A percentile compares a stretch with the other conserved stretches of the same genome.
phyloP scores from a whole-genome alignment of 2,888 invertebrate genomes.

The Drosophila paranaensis region DNA sequence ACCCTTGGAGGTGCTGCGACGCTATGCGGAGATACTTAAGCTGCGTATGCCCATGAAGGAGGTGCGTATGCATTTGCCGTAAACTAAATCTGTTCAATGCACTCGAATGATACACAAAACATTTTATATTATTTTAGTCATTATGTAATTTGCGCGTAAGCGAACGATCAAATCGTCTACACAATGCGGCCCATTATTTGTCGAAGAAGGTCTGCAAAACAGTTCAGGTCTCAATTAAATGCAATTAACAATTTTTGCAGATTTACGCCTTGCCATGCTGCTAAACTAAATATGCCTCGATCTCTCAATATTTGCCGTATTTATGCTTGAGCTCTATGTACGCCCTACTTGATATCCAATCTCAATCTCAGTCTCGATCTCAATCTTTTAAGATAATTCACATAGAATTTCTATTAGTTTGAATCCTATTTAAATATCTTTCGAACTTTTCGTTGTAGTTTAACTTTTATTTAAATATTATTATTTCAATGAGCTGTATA shows the following conservation, averaged over 20 bases:
- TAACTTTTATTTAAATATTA: neutral
- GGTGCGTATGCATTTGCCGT: constrained; percentile 84
- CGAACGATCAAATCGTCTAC: constrained; percentile 88
- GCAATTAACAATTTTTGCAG: constrained; percentile 49
- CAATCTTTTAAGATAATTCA: neutral
- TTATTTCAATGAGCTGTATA: neutral
- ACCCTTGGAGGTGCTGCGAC: constrained; percentile 91
- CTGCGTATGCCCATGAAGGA: constrained; percentile 97
- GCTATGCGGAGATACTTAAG: constrained; percentile 96
- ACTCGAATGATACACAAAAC: constrained; percentile 10
- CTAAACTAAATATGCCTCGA: constrained; percentile 10
- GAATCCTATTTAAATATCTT: neutral
- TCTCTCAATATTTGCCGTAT: constrained; percentile 22
- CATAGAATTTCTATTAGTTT: constrained; percentile 4
- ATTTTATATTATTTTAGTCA: constrained; percentile 65
- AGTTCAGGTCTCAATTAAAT: constrained; percentile 42
- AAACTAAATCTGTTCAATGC: neutral
- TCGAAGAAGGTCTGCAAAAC: constrained; percentile 87
- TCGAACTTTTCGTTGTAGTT: neutral
- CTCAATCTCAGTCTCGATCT: constrained; percentile 1
- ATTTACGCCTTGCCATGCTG: constrained; percentile 20
- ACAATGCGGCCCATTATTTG: constrained; percentile 88
- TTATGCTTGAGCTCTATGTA: constrained; percentile 25
- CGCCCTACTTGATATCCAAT: constrained; percentile 13
- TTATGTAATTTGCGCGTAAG: constrained; percentile 80